These are phyloP conservation scores for Exephanes ischioxanthus DNA, from an alignment of 2,888 invertebrate species.

Conservation along the genomic window DNA sequence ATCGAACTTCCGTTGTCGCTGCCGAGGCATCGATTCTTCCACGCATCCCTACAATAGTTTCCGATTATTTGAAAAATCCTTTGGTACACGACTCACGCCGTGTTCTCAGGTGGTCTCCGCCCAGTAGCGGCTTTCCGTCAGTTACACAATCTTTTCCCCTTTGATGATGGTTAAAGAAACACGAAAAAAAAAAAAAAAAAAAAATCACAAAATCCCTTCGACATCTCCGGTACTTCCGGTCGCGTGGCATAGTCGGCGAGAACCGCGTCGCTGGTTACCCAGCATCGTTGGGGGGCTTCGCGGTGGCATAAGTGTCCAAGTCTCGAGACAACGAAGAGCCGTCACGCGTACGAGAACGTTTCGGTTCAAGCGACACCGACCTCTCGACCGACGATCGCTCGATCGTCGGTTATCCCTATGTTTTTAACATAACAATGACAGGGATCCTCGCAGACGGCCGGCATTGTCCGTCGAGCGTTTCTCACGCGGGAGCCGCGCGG, in stretches of 20 bases:
- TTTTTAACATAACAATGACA: slow-evolving; percentile 60
- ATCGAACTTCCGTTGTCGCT: slow-evolving; percentile 37
- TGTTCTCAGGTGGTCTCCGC: slow-evolving; percentile 26
- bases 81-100: slow-evolving; percentile 35
- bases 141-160: slow-evolving; percentile 6
- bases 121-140: neutral
- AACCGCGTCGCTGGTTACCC: neutral
- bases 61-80: slow-evolving; percentile 19
- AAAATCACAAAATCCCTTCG: slow-evolving; percentile 24
- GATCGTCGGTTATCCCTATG: neutral
- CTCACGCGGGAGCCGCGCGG: slow-evolving; percentile 72
- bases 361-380: slow-evolving; percentile 25
- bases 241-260: slow-evolving; percentile 50
- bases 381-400: slow-evolving; percentile 12
- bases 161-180: slow-evolving; percentile 5
- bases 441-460: slow-evolving; percentile 9
- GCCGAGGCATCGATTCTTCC: slow-evolving; percentile 22
- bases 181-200: slow-evolving; percentile 1
- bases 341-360: slow-evolving; percentile 27
- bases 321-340: slow-evolving; percentile 4
- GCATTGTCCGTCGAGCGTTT: slow-evolving; percentile 64
- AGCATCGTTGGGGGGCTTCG: slow-evolving; percentile 44
- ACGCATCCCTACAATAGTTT: neutral
- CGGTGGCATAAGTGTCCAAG: slow-evolving; percentile 1
- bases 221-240: slow-evolving; percentile 50